These are phyloP conservation scores for Schizaphis graminum DNA, from an alignment of 2,888 invertebrate genomes.

Conservation along the genomic window DNA sequence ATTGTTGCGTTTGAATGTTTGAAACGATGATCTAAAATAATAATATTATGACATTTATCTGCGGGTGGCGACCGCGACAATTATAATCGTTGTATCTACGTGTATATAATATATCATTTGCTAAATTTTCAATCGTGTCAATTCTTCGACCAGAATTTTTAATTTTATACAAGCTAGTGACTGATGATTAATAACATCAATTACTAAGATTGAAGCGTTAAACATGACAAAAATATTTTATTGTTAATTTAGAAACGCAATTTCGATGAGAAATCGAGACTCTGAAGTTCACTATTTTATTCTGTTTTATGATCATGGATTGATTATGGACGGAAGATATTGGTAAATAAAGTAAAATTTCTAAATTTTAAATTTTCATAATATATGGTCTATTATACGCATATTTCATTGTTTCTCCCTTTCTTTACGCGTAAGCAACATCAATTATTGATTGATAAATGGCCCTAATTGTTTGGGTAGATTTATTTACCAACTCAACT, in stretches of 20 bases:
- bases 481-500: not conserved
- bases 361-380: not conserved
- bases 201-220: not conserved
- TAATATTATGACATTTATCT: not conserved
- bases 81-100: not conserved
- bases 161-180: not conserved
- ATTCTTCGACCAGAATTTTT: not conserved
- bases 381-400: not conserved
- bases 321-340: not conserved
- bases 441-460: not conserved
- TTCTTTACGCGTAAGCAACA: not conserved
- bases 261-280: not conserved
- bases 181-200: not conserved
- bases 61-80: not conserved
- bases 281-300: not conserved
- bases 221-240: not conserved
- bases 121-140: not conserved
- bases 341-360: not conserved
- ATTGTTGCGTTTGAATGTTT: not conserved
- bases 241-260: not conserved
- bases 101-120: not conserved
- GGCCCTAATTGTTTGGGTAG: not conserved
- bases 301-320: not conserved
- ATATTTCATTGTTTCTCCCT: not conserved
- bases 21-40: not conserved